Evolutionary conservation across 2,113 vertebrate species (phyloP).

Genomic region (Clarias batrachus): DNA sequence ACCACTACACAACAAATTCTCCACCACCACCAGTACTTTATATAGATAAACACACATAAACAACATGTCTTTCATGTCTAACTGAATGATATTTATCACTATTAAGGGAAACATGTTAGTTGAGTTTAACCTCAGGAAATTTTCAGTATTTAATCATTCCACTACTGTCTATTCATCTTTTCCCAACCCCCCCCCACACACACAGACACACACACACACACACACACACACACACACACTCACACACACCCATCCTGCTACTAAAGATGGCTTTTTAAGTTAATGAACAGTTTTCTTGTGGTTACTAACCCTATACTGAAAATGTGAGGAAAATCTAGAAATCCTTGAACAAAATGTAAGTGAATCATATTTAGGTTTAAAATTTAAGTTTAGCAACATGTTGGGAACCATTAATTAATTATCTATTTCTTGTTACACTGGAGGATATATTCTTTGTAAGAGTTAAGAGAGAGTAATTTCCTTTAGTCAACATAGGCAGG

Average conservation of each 20-base stretch:
- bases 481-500: background rate
- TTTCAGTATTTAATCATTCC: conserved; percentile 1
- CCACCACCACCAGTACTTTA: background rate
- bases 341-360: background rate
- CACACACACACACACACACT: too few species aligned
- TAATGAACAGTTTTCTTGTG: background rate
- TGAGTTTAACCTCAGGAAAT: conserved; percentile 7
- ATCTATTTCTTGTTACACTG: background rate
- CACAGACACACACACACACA: background rate
- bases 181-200: too few species aligned
- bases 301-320: background rate
- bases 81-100: background rate
- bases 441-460: background rate
- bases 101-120: conserved; percentile 9
- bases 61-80: background rate
- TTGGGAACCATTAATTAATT: background rate
- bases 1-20: background rate
- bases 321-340: background rate
- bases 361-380: background rate
- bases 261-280: background rate
- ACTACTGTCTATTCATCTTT: background rate
- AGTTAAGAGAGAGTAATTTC: background rate
- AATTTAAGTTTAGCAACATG: background rate
- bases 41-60: background rate
- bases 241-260: background rate